Percentiles rank a stretch among this genome's conserved stretches.
Evolutionary conservation across 1,140 invertebrate species (phyloP).

Genomic region (Listronotus bonariensis): DNA sequence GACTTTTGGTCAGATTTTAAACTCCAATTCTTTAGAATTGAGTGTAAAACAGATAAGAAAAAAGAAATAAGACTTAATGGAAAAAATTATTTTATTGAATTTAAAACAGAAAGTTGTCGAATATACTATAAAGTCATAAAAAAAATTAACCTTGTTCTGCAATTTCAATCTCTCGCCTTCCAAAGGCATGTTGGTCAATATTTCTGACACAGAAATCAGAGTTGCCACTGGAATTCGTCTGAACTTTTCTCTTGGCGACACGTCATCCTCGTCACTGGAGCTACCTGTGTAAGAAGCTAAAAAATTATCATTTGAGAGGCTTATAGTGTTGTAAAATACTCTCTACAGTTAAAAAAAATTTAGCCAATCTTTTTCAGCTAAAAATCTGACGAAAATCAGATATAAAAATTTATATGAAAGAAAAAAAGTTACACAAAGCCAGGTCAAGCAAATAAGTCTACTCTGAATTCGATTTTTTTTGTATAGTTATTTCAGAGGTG

Average conservation of each 20-base stretch:
- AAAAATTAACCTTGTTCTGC: constrained; percentile 84
- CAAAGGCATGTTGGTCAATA: constrained; percentile 90
- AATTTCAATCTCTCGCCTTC: constrained; percentile 95
- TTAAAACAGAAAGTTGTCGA: too few relatives aligned
- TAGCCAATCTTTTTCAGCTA: neutral
- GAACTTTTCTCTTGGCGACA: constrained; percentile 83
- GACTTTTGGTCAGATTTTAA: too few relatives aligned
- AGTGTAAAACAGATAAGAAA: too few relatives aligned
- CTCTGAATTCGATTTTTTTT: too few relatives aligned
- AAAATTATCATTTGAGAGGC: constrained; percentile 38
- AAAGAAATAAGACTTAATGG: too few relatives aligned
- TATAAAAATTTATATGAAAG: too few relatives aligned
- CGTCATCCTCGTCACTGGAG: constrained; percentile 82
- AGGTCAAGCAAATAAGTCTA: too few relatives aligned
- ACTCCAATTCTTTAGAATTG: too few relatives aligned
- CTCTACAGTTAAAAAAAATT: too few relatives aligned
- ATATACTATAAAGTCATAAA: neutral
- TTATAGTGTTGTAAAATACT: constrained; percentile 3
- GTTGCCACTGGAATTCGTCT: constrained; percentile 79
- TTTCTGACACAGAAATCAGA: constrained; percentile 91
- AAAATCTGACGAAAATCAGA: neutral
- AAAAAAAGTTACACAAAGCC: too few relatives aligned
- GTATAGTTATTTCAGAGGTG: too few relatives aligned
- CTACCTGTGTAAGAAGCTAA: constrained; percentile 87
- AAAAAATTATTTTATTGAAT: too few relatives aligned